These are phyloP conservation scores for Polylopha cassiicola DNA, from an alignment of 2,888 invertebrate species.

Conservation along the genomic window DNA sequence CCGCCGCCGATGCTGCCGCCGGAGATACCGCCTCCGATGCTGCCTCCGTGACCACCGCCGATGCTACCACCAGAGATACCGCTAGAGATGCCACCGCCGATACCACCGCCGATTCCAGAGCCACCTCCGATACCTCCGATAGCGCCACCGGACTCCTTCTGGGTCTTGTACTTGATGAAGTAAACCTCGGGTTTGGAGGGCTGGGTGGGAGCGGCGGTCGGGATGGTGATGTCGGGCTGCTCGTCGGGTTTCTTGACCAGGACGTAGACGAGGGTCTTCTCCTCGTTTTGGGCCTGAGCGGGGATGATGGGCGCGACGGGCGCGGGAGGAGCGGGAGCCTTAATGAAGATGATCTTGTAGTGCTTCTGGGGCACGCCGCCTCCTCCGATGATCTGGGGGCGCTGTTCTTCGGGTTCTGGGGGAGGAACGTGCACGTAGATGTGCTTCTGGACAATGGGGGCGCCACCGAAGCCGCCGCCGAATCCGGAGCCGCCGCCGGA, in stretches of 20 bases:
- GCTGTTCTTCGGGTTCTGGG: constrained; percentile 85
- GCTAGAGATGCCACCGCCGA: constrained; percentile 23
- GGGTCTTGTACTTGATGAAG: constrained; percentile 90
- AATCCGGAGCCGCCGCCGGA: constrained; percentile 51
- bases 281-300: constrained; percentile 84
- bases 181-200: constrained; percentile 90
- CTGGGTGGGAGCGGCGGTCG: constrained; percentile 83
- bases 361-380: constrained; percentile 84
- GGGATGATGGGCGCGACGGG: constrained; percentile 86
- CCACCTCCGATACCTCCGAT: constrained; percentile 41
- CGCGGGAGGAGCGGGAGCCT: constrained; percentile 86
- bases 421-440: constrained; percentile 91
- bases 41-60: constrained; percentile 34
- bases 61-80: constrained; percentile 25
- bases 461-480: constrained; percentile 64
- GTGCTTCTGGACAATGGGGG: constrained; percentile 84
- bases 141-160: constrained; percentile 70
- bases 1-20: constrained; percentile 38
- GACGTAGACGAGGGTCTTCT: constrained; percentile 89
- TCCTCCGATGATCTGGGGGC: constrained; percentile 79
- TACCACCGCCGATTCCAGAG: constrained; percentile 32
- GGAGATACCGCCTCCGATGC: constrained; percentile 36
- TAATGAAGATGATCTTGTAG: constrained; percentile 92
- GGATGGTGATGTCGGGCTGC: constrained; percentile 87
- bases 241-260: constrained; percentile 90